Conservation (phyloP, 2,113 vertebrate species). For the Rhineura floridana region DNA sequence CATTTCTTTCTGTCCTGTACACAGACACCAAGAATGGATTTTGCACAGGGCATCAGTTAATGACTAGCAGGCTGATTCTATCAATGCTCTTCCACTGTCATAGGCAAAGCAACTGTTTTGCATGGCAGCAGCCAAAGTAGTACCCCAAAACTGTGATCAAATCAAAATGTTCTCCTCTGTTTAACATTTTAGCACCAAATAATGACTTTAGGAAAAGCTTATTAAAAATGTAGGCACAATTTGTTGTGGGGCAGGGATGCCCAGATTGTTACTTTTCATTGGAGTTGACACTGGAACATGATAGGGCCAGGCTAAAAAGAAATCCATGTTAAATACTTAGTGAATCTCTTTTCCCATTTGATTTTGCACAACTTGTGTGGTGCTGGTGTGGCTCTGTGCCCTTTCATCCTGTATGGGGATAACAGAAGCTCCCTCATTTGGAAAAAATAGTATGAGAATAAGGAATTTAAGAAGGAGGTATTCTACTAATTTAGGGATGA, state of each 20-base stretch:
- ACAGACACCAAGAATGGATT: neutral
- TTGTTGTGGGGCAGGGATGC: no score
- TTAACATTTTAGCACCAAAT: neutral
- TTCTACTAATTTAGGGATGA: neutral
- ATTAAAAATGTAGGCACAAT: neutral
- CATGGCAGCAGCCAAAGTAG: no score
- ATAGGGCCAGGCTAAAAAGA: neutral
- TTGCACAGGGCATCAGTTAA: neutral
- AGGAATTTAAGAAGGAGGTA: neutral
- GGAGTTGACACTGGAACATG: no score
- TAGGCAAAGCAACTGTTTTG: no score
- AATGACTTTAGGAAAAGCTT: neutral
- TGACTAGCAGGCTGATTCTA: neutral
- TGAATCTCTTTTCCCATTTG: neutral
- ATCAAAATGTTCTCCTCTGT: neutral
- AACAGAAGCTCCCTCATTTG: neutral
- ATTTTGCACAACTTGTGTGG: neutral
- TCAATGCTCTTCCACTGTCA: no score
- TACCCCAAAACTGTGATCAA: neutral
- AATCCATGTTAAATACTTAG: no score
- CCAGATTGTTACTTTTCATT: neutral
- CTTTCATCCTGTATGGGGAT: neutral
- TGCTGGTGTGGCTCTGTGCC: neutral
- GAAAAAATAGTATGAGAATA: neutral
- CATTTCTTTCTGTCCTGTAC: neutral